Base-by-base conservation (phyloP, 2,113 vertebrate species). In the Rhinoderma darwinii region DNA sequence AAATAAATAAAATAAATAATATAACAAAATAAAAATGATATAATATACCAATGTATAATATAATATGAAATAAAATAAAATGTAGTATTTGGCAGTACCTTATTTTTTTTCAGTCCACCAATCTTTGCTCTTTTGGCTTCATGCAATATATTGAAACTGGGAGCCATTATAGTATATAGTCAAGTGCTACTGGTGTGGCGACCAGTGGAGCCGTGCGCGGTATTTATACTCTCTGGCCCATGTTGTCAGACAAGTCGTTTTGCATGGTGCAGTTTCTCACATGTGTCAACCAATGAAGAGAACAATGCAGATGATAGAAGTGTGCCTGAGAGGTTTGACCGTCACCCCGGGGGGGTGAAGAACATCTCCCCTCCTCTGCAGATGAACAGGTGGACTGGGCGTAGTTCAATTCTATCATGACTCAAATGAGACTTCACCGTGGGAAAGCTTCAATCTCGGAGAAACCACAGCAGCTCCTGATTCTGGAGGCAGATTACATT, bases 361-460 rank as follows among this genome's bases (percentile, higher is more conserved):
- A 25, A 20, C 47, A n/a, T 32, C 22, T 32, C 77, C 66, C 85
- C 85, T 74, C 77, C 74, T 76, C 41, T 61, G 2, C 30, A 68
- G 84, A 78, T 47, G 27, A 86, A 81, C 85, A 86, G 85, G 85
- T 86, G 85, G 85, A 86, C 76, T 70, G 76, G 84, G 84, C 41
- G 84, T 54, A 80, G 84, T 6, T 47, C 76, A 72, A 59, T 74
- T 32, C 43, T 86, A 73, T 73, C 73, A 56, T 72, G 76, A 78
- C 84, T 66, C 44, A 79, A 86, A 79, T 79, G 75, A 86, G 84
- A 81, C 76, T 54, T 86, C 37, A 73, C 77, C 77, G 85, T 86
- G 85, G 85, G 85, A 86, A 86, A 86, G 77, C 85, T 73, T n/a
- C 47, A 59, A 50, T 81, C 77, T 73, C 44, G 37, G 68, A 81